Percentiles rank a stretch among this genome's conserved stretches.
phyloP scores from a whole-genome alignment of 2,797 vertebrate species.

The Rhinogobio ventralis region DNA sequence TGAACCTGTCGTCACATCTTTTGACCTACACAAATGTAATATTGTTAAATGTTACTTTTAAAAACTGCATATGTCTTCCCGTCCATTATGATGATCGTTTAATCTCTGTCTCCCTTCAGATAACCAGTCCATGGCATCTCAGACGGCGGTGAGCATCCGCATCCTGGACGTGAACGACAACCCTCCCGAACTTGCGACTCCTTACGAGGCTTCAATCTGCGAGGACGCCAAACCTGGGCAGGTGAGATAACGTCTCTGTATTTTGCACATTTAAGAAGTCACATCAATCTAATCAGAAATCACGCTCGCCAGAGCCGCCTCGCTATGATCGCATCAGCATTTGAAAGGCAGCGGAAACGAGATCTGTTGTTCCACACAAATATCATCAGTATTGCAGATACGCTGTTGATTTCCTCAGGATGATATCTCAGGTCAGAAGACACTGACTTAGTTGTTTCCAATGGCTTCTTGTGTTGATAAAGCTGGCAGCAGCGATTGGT shows the following conservation, averaged over 20 bases:
- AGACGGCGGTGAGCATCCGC: constrained; percentile 88
- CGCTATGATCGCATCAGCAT: not conserved
- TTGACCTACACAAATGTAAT: not conserved
- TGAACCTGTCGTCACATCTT: not conserved
- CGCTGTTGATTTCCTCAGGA: constrained; percentile 8
- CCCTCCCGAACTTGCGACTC: constrained; percentile 92
- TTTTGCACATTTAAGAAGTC: not conserved
- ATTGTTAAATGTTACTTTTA: not conserved
- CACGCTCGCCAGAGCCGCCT: not conserved
- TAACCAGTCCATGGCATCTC: constrained; percentile 88
- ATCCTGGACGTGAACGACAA: constrained; percentile 99
- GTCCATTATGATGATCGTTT: not conserved
- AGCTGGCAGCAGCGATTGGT: constrained; percentile 15
- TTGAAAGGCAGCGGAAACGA: constrained; percentile 31
- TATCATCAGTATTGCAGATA: not conserved
- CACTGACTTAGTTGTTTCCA: constrained; percentile 35
- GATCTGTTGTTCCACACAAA: constrained; percentile 23
- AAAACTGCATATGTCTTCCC: not conserved
- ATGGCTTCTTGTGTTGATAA: constrained; percentile 36
- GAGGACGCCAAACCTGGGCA: constrained; percentile 97
- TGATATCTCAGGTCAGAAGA: constrained; percentile 40
- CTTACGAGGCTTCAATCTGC: constrained; percentile 92
- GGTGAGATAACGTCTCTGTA: constrained; percentile 75
- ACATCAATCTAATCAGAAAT: constrained; percentile 28
- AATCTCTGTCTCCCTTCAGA: constrained; percentile 73